phyloP scores from a whole-genome alignment of 2,888 invertebrate genomes.

The Lathronympha strigana region DNA sequence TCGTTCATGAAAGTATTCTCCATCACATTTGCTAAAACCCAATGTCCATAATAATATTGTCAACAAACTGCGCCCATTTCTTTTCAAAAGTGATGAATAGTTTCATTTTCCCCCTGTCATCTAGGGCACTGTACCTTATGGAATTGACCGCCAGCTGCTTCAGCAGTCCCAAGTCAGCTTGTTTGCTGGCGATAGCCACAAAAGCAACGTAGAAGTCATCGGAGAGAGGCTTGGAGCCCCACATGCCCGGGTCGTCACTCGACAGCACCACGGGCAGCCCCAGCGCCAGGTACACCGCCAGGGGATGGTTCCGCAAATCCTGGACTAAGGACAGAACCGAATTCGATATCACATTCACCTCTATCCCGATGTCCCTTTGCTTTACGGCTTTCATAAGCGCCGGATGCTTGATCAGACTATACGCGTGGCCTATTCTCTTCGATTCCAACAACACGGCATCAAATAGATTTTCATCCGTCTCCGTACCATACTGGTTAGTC shows the following conservation, averaged over 20 bases:
- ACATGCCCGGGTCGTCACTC: constrained; percentile 4
- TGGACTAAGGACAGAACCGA: neutral
- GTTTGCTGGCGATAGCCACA: neutral
- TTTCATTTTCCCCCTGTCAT: neutral
- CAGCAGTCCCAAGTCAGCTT: neutral
- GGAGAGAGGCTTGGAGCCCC: neutral
- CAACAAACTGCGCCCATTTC: neutral
- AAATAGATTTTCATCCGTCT: constrained; percentile 1
- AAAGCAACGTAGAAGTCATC: constrained; percentile 4
- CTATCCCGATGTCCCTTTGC: neutral
- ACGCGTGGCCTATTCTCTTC: constrained; percentile 5
- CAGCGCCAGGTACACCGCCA: neutral
- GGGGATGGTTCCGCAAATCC: neutral
- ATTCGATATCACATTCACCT: constrained; percentile 8
- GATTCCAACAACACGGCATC: neutral
- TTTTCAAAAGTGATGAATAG: neutral
- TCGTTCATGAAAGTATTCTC: no score
- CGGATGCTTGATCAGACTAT: neutral
- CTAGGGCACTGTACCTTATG: neutral
- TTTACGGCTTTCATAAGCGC: neutral
- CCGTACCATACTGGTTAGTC: neutral
- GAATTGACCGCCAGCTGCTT: constrained; percentile 7
- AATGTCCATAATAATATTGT: neutral
- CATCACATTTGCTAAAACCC: neutral
- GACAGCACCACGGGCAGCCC: constrained; percentile 6